Base-by-base conservation (phyloP, 1,140 invertebrate genomes). In the Brachionus angularis region DNA sequence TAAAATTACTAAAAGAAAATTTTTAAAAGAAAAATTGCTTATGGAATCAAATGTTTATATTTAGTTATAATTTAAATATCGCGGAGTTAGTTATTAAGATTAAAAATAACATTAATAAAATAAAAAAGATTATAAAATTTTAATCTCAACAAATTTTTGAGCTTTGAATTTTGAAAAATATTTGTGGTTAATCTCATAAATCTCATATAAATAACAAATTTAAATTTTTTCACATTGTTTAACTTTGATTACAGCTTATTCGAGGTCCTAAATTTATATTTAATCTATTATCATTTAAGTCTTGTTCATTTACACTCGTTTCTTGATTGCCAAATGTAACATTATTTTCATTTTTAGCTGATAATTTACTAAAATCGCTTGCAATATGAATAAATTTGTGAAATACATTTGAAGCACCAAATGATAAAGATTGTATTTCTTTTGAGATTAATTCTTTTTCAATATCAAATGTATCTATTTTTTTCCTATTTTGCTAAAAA, bases 161-260 rank as follows among this genome's bases (percentile, higher is more conserved):
- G n/a, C n/a, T n/a, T n/a, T n/a, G n/a, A n/a, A n/a, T n/a, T n/a
- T n/a, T n/a, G n/a, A n/a, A n/a, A n/a, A n/a, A n/a, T n/a, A n/a
- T n/a, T n/a, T n/a, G n/a, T n/a, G n/a, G n/a, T n/a, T n/a, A n/a
- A n/a, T n/a, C n/a, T n/a, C n/a, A n/a, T n/a, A n/a, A n/a, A n/a
- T n/a, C n/a, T n/a, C n/a, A n/a, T n/a, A n/a, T n/a, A n/a, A n/a
- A n/a, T n/a, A n/a, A n/a, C n/a, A n/a, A n/a, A n/a, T n/a, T n/a
- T n/a, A n/a, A n/a, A n/a, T n/a, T n/a, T n/a, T n/a, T n/a, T n/a
- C n/a, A n/a, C n/a, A n/a, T n/a, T n/a, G n/a, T 7, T 33, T 39
- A 58, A n/a, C 53, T 58, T 27, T 31, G 53, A 58, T 58, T 58
- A 36, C 53, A 58, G 14, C 53, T 58, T n/a, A 58, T 58, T 12